Evolutionary conservation across 2,113 vertebrate species (phyloP).

Genomic region (Pitta sordida): DNA sequence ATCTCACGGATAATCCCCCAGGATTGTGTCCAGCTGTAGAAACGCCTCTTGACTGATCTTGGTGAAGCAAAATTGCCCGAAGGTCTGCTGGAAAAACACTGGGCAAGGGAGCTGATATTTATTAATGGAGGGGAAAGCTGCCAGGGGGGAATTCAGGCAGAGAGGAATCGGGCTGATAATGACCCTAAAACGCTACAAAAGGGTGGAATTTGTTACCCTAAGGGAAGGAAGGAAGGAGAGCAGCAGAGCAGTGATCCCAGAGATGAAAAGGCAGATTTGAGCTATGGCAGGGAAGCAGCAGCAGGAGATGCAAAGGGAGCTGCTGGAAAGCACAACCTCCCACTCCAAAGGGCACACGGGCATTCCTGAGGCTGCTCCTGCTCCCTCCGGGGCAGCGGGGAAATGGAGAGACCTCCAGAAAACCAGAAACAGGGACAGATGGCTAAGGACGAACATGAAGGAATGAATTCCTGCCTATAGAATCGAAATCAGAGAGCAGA

Average conservation of each 20-base stretch:
- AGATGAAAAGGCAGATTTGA: not conserved
- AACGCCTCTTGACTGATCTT: rapidly evolving
- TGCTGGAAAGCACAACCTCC: not conserved
- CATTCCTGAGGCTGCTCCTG: not conserved
- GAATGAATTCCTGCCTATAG: rapidly evolving
- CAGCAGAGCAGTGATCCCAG: not conserved
- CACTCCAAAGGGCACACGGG: rapidly evolving
- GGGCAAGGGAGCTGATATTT: not conserved
- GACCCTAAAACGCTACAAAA: not conserved
- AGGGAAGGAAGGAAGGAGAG: not conserved
- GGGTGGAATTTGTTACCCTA: not conserved
- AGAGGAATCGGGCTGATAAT: not conserved
- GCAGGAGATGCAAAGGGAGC: not conserved
- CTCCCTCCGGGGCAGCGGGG: rapidly evolving
- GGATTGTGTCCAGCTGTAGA: rapidly evolving
- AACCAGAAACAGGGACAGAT: not conserved
- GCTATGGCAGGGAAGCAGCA: not conserved
- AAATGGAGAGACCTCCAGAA: not conserved
- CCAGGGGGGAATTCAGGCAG: not conserved
- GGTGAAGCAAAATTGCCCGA: rapidly evolving
- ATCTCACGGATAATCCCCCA: rapidly evolving
- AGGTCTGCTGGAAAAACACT: not conserved
- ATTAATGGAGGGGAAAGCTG: not conserved
- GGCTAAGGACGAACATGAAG: not conserved
- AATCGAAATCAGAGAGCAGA: not conserved